Evolutionary conservation across 1,140 invertebrate genomes (phyloP), one percentile per base, ranked within the genome.

Genomic region (Protaetia brevitarsis): DNA sequence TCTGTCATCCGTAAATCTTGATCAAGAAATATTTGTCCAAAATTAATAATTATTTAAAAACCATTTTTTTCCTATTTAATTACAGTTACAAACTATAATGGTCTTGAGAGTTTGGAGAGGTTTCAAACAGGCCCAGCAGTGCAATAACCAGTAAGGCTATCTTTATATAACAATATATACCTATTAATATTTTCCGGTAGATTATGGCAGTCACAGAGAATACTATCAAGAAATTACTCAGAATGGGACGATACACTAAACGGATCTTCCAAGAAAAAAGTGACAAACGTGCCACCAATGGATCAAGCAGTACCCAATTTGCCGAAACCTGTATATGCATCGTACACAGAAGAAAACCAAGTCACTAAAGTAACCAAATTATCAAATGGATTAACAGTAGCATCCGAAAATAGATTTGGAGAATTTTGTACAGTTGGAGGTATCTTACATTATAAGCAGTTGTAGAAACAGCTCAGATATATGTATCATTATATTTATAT

Each of bases 361-460:
- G 71, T 77, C 10, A 94, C 93, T 16, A 84, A 93, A 82, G 89
- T 98, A 0, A 96, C 94, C 26, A 87, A 84, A 8, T 81, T 98
- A 8, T 81, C 87, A 10, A 97, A 96, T 87, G 96, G 96, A 0
- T 78, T 99, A 23, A 83, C 87, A 74, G 90, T 99, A 7, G 96
- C 96, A 10, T 95, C 96, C 23, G 94, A 99, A 82, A 93, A 94
- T 73, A 87, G 94, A 72, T 98, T 96, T 87, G 97, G 97, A 10
- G 93, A 98, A 77, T 99, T 97, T 82, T 98, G 95, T 78, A 99
- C 97, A 34, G 88, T 98, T 73, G 97, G 97, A 79, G 92, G 93
- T 94, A 79, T 79, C 74, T 60, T 30, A 6, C 61, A 29, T n/a
- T 31, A 51, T 41, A 63, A 61, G 4, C 61, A 11, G 23, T 58